Evolutionary conservation across 2,113 vertebrate species (phyloP).

Genomic region (Lanius ludovicianus): DNA sequence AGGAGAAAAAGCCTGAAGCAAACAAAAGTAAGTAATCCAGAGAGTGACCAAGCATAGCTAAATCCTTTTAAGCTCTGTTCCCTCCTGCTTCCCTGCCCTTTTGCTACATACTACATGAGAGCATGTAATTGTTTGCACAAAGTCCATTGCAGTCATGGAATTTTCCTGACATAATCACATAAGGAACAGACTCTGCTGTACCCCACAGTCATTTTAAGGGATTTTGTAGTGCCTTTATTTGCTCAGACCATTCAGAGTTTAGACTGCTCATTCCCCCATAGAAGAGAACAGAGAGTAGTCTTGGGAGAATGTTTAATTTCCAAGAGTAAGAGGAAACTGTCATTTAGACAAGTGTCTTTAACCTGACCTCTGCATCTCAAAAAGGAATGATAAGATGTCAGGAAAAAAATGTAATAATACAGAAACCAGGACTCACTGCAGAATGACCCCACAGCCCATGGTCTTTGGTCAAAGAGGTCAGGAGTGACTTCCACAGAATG

Average conservation of each 20-base stretch:
- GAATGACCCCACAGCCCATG: background rate
- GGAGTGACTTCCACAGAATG: background rate
- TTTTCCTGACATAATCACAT: background rate
- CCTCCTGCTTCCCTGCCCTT: background rate
- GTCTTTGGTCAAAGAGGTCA: background rate
- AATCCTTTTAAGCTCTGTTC: background rate
- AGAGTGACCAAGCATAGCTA: background rate
- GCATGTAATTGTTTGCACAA: background rate
- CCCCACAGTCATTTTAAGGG: background rate
- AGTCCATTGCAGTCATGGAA: background rate
- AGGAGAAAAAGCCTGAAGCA: conserved; percentile 28
- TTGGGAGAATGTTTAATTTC: background rate
- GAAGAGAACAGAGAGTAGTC: background rate
- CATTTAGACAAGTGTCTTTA: background rate
- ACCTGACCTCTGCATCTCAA: background rate
- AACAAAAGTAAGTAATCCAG: conserved; percentile 11
- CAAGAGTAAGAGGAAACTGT: background rate
- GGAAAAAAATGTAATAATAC: background rate
- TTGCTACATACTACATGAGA: background rate
- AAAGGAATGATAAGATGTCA: background rate
- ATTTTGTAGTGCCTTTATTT: background rate
- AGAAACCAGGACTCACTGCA: background rate
- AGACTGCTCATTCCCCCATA: background rate
- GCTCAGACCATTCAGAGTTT: background rate
- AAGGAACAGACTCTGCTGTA: accelerated